Conservation (phyloP, 2,113 vertebrate species). For the Eulemur rufifrons region DNA sequence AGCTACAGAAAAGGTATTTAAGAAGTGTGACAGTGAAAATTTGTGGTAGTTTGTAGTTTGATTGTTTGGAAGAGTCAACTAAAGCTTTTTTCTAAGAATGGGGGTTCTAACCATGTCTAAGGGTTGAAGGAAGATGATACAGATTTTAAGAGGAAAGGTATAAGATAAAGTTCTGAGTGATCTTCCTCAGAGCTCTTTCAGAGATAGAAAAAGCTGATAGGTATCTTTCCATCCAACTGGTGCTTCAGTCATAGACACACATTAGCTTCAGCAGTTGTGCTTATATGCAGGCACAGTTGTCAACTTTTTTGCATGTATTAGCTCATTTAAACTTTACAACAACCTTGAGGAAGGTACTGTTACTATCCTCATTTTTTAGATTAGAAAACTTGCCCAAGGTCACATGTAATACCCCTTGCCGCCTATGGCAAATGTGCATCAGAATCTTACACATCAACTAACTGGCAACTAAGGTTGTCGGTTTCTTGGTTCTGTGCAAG, state of each 20-base stretch:
- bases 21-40: background rate
- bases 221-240: background rate
- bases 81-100: background rate
- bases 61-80: background rate
- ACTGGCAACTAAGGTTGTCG: background rate
- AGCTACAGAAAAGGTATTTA: background rate
- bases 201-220: background rate
- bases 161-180: background rate
- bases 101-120: background rate
- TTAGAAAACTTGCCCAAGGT: background rate
- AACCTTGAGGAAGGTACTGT: background rate
- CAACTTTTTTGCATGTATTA: background rate
- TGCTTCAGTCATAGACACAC: background rate
- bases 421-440: background rate
- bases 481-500: background rate
- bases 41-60: background rate
- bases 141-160: background rate
- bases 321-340: background rate
- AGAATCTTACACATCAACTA: background rate
- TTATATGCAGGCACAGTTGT: background rate
- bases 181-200: background rate
- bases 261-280: background rate
- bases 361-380: background rate
- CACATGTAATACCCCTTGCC: background rate
- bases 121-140: background rate